Base-by-base conservation (phyloP, 2,113 vertebrate genomes). In the Castor canadensis region DNA sequence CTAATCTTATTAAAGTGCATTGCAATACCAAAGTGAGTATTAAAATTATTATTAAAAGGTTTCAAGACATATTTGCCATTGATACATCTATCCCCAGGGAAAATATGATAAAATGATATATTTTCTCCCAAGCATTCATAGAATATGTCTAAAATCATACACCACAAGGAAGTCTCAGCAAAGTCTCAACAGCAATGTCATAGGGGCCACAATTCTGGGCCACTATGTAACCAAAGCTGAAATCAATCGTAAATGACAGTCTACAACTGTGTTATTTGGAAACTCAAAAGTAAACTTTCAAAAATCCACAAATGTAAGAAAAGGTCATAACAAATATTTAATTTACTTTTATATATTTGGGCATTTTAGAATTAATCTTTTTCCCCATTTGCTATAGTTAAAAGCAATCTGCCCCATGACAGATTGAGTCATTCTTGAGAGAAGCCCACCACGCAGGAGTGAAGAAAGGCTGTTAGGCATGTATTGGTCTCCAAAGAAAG, bases 121-220 rank as follows among this genome's bases (percentile, higher is more conserved):
- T 60, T n/a, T 66, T 52, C 72, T 87, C 83, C 82, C 20, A 83
- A 62, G 28, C 54, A 83, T 17, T 83, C n/a, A 1, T 82, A 43
- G 35, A 76, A 17, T 64, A 75, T 69, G 89, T 95, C 45, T 32
- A 89, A 93, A 87, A 71, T 93, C 54, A 88, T 15, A 67, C 5
- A 38, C 38, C 24, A 85, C 60, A 88, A 77, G n/a, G 22, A 52
- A 66, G 67, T 69, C 9, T 62, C 24, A 86, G 52, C 9, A 82
- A 64, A 66, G n/a, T 89, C 66, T 67, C 95, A 80, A 84, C 35
- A 81, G 38, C 13, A 79, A 4, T 64, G 81, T 66, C 24, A 49
- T 28, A 86, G 20, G 91, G 22, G 26, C 22, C 38, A 88, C 71
- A 58, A 49, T 72, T n/a, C 77, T 10, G 64, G 69, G 30, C 28